phyloP scores from a whole-genome alignment of 1,140 invertebrate genomes.

The Dendrolimus punctatus region DNA sequence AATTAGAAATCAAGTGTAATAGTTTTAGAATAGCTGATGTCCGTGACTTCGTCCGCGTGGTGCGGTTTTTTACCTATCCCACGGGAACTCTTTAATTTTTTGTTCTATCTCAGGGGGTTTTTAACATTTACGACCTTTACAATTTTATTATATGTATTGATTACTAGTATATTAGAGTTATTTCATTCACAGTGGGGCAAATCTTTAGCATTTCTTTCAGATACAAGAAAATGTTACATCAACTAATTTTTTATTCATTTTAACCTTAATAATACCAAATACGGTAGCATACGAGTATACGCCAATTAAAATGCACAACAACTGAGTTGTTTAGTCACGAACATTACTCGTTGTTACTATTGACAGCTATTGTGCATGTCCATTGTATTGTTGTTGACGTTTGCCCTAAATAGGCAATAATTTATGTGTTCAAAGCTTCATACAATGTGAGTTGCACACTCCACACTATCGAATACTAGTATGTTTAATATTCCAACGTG shows the following conservation, averaged over 20 bases:
- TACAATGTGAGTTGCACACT: not conserved
- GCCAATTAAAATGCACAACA: not conserved
- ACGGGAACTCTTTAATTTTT: no score
- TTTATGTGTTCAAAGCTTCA: conserved; percentile 8
- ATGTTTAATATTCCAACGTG: no score
- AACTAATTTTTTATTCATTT: no score
- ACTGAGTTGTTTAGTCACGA: conserved; percentile 13
- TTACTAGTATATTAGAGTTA: not conserved
- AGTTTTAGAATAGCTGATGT: no score
- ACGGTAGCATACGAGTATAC: not conserved
- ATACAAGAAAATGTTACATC: not conserved
- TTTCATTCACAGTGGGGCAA: not conserved
- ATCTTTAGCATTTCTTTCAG: not conserved
- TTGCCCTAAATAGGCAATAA: conserved; percentile 18
- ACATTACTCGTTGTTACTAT: conserved; percentile 6
- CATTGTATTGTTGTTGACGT: conserved; percentile 13
- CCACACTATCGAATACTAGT: not conserved
- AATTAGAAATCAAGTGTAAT: no score
- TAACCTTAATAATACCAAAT: no score
- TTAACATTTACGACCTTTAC: no score
- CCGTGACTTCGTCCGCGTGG: no score
- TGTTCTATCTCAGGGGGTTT: no score
- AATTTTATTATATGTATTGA: no score
- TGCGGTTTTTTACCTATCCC: no score
- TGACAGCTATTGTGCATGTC: conserved; percentile 10